Conservation (phyloP, 2,113 vertebrate genomes). For the Lepus europaeus region DNA sequence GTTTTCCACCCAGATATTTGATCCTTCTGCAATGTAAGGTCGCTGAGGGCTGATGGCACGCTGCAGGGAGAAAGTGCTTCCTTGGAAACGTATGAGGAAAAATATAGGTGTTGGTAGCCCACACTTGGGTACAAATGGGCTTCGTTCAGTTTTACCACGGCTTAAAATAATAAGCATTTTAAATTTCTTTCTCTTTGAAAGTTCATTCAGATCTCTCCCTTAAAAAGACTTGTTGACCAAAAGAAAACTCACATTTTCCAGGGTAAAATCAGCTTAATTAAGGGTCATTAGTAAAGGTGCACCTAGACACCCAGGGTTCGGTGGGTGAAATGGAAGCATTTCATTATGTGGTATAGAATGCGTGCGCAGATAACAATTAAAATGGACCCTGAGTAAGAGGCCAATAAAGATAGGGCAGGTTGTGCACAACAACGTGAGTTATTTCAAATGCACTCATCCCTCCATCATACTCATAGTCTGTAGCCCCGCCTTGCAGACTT, state of each 20-base stretch:
- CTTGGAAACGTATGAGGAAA: constrained; percentile 63
- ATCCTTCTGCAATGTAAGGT: constrained; percentile 71
- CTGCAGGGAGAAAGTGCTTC: constrained; percentile 56
- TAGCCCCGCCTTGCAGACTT: constrained; percentile 73
- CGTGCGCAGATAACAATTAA: constrained; percentile 90
- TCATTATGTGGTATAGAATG: constrained; percentile 88
- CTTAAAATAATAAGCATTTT: constrained; percentile 82
- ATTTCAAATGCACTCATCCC: constrained; percentile 82
- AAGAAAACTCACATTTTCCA: constrained; percentile 88
- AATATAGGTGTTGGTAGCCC: constrained; percentile 67
- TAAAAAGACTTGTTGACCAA: constrained; percentile 89
- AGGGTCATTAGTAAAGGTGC: constrained; percentile 89
- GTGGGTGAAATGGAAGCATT: constrained; percentile 88
- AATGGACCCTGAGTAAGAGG: constrained; percentile 89
- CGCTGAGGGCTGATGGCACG: constrained; percentile 64
- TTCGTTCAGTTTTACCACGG: constrained; percentile 81
- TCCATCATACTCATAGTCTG: constrained; percentile 77
- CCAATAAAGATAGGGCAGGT: constrained; percentile 87
- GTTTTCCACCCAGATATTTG: constrained; percentile 77
- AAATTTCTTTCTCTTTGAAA: constrained; percentile 79
- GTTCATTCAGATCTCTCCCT: constrained; percentile 82
- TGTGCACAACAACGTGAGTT: constrained; percentile 80
- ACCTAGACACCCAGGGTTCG: constrained; percentile 85
- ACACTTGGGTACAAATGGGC: constrained; percentile 75
- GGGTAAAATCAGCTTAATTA: constrained; percentile 90